Percentiles rank a stretch among this genome's conserved stretches.
These are phyloP conservation scores for Saturnia japonica DNA, from an alignment of 2,888 invertebrate species.

Conservation along the genomic window DNA sequence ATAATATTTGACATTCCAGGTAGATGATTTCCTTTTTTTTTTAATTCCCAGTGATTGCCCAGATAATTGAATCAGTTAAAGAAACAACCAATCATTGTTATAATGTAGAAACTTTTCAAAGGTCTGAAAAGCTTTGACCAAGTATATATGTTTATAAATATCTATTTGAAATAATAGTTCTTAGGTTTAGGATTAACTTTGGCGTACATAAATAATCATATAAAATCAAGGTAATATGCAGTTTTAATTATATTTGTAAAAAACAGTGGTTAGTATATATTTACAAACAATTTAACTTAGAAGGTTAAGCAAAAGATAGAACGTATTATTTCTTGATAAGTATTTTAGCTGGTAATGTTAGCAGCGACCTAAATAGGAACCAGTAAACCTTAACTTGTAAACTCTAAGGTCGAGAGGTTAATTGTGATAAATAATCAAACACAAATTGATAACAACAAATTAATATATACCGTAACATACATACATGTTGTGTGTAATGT, in stretches of 20 bases:
- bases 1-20: no score
- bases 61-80: no score
- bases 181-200: no score
- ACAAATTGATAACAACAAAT: conserved; percentile 12
- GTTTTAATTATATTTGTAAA: not conserved
- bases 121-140: no score
- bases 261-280: not conserved
- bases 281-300: not conserved
- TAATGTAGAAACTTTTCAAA: no score
- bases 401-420: conserved; percentile 8
- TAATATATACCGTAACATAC: not conserved
- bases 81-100: no score
- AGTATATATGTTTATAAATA: no score
- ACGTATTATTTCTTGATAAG: not conserved
- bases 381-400: not conserved
- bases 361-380: conserved; percentile 1
- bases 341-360: conserved; percentile 4
- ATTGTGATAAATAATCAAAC: conserved; percentile 3
- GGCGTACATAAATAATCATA: not conserved
- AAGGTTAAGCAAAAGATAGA: conserved; percentile 3
- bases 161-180: no score
- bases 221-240: not conserved
- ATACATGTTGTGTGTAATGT: not conserved
- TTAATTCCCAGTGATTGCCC: no score
- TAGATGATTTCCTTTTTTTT: no score